Base-by-base conservation (phyloP, 2,113 vertebrate species). In the Pteronura brasiliensis region DNA sequence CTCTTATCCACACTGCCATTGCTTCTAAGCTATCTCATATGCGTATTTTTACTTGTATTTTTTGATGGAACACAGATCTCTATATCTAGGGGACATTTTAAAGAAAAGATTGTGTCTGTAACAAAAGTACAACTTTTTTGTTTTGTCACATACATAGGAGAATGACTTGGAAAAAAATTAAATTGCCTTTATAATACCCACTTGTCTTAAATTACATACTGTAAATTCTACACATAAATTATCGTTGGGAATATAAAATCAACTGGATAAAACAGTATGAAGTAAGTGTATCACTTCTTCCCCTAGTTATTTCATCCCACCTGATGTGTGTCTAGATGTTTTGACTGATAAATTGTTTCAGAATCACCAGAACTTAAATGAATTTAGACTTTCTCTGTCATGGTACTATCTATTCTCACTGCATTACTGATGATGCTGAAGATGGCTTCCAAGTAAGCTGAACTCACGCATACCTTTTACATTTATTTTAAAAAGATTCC, bases 271-370 rank as follows among this genome's bases (percentile, higher is more conserved):
- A 57, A 57, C 20, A 23, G 57, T 8, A 7, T 21, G 20, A 57
- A 21, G 7, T 8, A 57, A 57, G 57, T 49, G 13, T 15, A 84
- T 63, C 42, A 72, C 10, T 36, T 95, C 36, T 84, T 36, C 69
- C 20, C 87, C 65, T 69, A 17, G 7, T 72, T 77, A n/a, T 52
- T 29, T 93, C 77, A 95, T 27, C 13, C 25, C 23, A 29, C 15
- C 25, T 89, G 42, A 69, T 6, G 21, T 81, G 44, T 88, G 12
- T 90, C 31, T 90, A 15, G 52, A 25, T 83, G 6, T 57, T 80
- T 95, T 95, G 74, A 84, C 21, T 79, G 29, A 79, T 61, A 86
- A 76, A 86, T 76, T 77, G 67, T 81, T 92, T 90, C 34, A 47
- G 4, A 89, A 86, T 71, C 59, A 92, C n/a, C 34, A 89, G 27